These are phyloP conservation scores for Hydractinia symbiolongicarpus DNA, from an alignment of 30 jellyfish, hydroid and myxozoan species.

Conservation along the genomic window DNA sequence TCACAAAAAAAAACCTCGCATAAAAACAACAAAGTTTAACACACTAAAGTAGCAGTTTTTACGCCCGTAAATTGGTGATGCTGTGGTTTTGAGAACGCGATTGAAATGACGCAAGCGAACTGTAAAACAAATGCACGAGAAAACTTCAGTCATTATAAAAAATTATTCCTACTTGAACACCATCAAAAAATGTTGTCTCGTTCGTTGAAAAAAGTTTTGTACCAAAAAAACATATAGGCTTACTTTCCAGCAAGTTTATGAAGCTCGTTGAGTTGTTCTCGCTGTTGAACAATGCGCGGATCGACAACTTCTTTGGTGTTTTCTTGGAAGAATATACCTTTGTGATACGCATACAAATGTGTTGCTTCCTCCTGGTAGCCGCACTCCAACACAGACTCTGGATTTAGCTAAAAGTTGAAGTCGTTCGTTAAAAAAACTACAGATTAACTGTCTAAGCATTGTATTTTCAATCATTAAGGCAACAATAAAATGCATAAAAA, in stretches of 20 bases:
- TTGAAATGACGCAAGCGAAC: too few species aligned
- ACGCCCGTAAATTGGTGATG: background rate
- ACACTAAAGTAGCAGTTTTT: background rate
- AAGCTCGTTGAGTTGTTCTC: conserved; percentile 32
- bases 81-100: background rate
- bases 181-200: background rate
- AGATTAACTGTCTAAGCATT: background rate
- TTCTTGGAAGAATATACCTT: conserved; percentile 48
- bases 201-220: background rate
- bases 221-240: background rate
- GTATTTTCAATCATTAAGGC: background rate
- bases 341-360: conserved; percentile 62
- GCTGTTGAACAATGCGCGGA: conserved; percentile 2
- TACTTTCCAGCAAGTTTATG: conserved; percentile 76
- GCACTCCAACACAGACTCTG: conserved; percentile 26
- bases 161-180: background rate
- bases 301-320: conserved; percentile 17
- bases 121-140: background rate
- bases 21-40: too few species aligned
- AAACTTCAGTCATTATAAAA: background rate
- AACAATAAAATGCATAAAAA: background rate
- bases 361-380: conserved; percentile 43
- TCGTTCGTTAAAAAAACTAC: background rate
- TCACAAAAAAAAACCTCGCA: too few species aligned
- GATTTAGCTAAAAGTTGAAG: conserved; percentile 28